Evolutionary conservation across 2,888 invertebrate genomes (phyloP).

Genomic region (Elegia similella): DNA sequence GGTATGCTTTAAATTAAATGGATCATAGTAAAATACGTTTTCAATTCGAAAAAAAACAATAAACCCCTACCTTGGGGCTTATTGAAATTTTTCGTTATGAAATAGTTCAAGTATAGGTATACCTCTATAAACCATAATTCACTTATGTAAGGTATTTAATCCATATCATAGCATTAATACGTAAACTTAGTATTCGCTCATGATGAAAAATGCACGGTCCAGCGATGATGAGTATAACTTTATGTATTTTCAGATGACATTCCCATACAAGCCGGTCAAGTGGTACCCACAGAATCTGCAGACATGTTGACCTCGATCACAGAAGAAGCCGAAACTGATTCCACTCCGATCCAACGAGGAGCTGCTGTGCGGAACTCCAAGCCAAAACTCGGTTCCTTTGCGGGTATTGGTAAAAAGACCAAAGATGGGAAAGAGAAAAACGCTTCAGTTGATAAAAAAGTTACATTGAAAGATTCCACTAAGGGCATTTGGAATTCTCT

Average conservation of each 20-base stretch:
- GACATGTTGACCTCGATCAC: conserved; percentile 85
- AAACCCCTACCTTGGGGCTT: no score
- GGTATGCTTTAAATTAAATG: conserved; percentile 1
- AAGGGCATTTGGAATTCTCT: conserved; percentile 74
- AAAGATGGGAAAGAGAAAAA: conserved; percentile 77
- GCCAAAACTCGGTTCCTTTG: conserved; percentile 83
- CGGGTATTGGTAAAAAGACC: conserved; percentile 84
- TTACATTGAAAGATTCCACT: conserved; percentile 66
- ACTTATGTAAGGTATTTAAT: no score
- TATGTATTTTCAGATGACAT: conserved; percentile 88
- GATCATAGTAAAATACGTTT: conserved; percentile 15
- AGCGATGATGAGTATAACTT: background rate
- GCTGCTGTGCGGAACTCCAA: conserved; percentile 77
- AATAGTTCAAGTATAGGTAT: no score
- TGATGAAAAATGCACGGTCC: no score
- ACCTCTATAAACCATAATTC: no score
- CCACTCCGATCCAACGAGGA: conserved; percentile 77
- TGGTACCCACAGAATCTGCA: conserved; percentile 79
- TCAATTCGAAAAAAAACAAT: background rate
- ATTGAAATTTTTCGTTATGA: no score
- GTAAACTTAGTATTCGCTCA: no score
- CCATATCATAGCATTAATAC: no score
- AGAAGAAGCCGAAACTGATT: conserved; percentile 84
- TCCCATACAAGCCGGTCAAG: conserved; percentile 89
- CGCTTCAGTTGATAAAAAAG: conserved; percentile 64